Evolutionary conservation across 2,888 invertebrate genomes (phyloP).

Genomic region (Acleris emargana): DNA sequence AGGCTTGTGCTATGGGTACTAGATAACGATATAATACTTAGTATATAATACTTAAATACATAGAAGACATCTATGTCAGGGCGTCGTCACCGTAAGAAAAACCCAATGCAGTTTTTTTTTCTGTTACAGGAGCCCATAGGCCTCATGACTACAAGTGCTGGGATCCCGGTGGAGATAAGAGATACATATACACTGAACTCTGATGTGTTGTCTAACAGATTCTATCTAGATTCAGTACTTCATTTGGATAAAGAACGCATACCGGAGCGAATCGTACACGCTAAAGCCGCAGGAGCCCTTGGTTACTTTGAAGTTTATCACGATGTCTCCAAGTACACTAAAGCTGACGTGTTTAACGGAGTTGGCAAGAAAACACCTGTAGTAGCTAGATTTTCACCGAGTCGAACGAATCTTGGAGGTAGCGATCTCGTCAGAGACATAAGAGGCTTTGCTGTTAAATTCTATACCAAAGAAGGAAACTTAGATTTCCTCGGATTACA

Average conservation of each 20-base stretch:
- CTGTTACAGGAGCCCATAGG: slow-evolving; percentile 75
- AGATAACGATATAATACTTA: too few species aligned
- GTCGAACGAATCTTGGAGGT: slow-evolving; percentile 91
- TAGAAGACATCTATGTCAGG: too few species aligned
- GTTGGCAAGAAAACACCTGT: slow-evolving; percentile 91
- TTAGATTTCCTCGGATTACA: slow-evolving; percentile 68
- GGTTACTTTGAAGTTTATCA: slow-evolving; percentile 93
- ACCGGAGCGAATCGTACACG: slow-evolving; percentile 95
- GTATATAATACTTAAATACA: too few species aligned
- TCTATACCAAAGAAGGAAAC: slow-evolving; percentile 58
- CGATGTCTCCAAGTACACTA: slow-evolving; percentile 89
- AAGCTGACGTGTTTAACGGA: slow-evolving; percentile 88
- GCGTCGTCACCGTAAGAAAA: too few species aligned
- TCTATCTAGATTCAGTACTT: slow-evolving; percentile 63
- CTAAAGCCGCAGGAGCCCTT: slow-evolving; percentile 94
- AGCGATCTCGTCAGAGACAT: slow-evolving; percentile 91
- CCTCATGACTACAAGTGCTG: slow-evolving; percentile 88
- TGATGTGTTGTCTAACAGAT: slow-evolving; percentile 58
- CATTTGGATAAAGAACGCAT: slow-evolving; percentile 93
- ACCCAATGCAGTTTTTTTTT: slow-evolving; percentile 7
- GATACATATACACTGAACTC: slow-evolving; percentile 90
- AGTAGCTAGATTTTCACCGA: slow-evolving; percentile 90
- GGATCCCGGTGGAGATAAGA: slow-evolving; percentile 88
- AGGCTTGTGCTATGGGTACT: too few species aligned
- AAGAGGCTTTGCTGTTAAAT: slow-evolving; percentile 72